These are phyloP conservation scores for Microplitis manilae DNA, from an alignment of 2,888 invertebrate genomes.

Conservation along the genomic window DNA sequence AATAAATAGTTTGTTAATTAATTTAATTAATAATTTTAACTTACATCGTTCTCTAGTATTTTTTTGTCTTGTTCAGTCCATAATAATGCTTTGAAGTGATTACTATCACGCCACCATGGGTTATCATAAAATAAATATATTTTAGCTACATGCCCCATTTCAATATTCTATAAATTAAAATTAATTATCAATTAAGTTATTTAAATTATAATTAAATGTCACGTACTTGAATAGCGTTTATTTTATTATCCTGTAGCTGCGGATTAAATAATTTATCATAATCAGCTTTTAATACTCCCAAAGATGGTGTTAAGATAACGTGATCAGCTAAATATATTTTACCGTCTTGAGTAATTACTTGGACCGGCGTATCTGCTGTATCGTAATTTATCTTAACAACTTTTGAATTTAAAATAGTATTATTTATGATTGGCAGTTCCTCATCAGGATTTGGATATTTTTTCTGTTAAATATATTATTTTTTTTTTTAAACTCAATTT, in stretches of 20 bases:
- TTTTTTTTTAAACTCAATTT: constrained; percentile 1
- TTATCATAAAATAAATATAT: constrained; percentile 73
- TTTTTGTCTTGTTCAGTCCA: constrained; percentile 36
- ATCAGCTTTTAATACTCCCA: constrained; percentile 80
- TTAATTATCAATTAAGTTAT: no score
- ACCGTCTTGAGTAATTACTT: constrained; percentile 71
- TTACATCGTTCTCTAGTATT: constrained; percentile 39
- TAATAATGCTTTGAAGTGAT: constrained; percentile 7
- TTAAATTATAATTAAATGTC: neutral
- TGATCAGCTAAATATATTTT: constrained; percentile 75
- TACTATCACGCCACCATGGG: constrained; percentile 44
- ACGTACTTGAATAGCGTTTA: constrained; percentile 72
- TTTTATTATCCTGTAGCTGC: constrained; percentile 74
- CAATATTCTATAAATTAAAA: constrained; percentile 69
- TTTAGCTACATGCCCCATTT: constrained; percentile 80
- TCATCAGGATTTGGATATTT: neutral
- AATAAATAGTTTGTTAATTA: neutral
- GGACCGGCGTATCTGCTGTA: constrained; percentile 43
- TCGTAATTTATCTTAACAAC: constrained; percentile 59
- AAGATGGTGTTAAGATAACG: constrained; percentile 79
- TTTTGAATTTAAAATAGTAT: constrained; percentile 57
- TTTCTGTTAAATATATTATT: constrained; percentile 46
- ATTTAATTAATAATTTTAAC: neutral
- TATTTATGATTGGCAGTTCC: constrained; percentile 57
- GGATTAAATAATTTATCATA: constrained; percentile 75